A percentile compares a stretch with the other conserved stretches of the same genome.
phyloP scores from a whole-genome alignment of 2,888 invertebrate genomes.

The Odontocerum albicorne region DNA sequence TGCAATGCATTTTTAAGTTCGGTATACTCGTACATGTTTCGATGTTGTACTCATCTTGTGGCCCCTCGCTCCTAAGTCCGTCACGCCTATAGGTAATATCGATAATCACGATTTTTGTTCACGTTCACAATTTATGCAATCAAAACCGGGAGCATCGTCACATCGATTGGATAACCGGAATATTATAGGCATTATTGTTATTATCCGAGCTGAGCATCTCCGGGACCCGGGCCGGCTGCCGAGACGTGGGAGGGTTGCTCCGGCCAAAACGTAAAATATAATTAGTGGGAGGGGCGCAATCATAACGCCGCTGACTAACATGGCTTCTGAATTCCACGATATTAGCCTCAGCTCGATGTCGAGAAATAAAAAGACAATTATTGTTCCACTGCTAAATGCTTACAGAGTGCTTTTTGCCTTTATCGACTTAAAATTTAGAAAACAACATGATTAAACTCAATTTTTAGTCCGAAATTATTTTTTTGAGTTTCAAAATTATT shows the following conservation, averaged over 20 bases:
- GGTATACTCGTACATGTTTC: too few species aligned
- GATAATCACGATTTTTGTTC: constrained; percentile 2
- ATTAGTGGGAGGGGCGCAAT: constrained; percentile 59
- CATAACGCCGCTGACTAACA: constrained; percentile 39
- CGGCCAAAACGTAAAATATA: constrained; percentile 46
- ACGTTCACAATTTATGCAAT: constrained; percentile 12
- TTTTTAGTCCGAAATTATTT: too few species aligned
- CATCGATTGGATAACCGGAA: constrained; percentile 2
- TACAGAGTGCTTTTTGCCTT: too few species aligned
- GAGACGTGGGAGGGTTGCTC: neutral
- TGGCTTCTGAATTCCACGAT: constrained; percentile 35
- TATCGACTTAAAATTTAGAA: too few species aligned
- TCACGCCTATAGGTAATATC: neutral
- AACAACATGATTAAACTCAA: too few species aligned
- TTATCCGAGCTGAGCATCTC: constrained; percentile 9
- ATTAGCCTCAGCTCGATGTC: too few species aligned
- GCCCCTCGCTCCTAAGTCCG: too few species aligned
- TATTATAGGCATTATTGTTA: constrained; percentile 11
- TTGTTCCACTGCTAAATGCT: too few species aligned
- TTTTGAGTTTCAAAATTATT: too few species aligned
- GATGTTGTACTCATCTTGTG: too few species aligned
- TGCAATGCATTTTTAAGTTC: too few species aligned
- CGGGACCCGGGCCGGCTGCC: neutral
- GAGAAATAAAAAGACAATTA: too few species aligned
- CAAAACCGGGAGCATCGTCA: constrained; percentile 13